phyloP scores from a whole-genome alignment of 2,797 vertebrate species.

The Chiloscyllium punctatum region DNA sequence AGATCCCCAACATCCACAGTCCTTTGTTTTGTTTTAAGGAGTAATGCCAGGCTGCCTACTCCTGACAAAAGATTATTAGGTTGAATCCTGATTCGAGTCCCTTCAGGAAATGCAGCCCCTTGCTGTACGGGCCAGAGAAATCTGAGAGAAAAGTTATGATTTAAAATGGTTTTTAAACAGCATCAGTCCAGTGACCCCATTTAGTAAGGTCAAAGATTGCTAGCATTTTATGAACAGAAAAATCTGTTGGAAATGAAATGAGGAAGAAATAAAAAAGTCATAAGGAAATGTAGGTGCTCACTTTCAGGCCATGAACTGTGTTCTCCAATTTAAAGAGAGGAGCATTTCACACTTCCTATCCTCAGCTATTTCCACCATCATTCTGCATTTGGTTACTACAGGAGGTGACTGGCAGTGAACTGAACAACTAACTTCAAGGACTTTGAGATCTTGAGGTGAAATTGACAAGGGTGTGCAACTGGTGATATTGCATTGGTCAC shows the following conservation, averaged over 20 bases:
- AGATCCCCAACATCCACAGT: no score
- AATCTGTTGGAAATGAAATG: neutral
- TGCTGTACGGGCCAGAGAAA: neutral
- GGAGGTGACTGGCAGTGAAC: neutral
- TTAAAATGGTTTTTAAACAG: neutral
- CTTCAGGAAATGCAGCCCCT: no score
- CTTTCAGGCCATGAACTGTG: neutral
- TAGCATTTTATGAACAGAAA: neutral
- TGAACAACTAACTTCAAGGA: neutral
- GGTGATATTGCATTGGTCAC: neutral
- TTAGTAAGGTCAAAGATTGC: neutral
- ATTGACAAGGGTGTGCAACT: neutral
- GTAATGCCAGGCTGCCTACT: neutral
- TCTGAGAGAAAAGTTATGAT: neutral
- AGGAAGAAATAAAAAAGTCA: neutral
- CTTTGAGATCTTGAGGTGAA: neutral
- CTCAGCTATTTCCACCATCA: neutral
- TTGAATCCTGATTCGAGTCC: neutral
- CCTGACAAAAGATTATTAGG: neutral
- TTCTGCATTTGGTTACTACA: neutral
- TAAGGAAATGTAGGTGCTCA: neutral
- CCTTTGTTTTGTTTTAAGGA: no score
- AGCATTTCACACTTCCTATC: neutral
- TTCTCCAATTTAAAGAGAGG: neutral
- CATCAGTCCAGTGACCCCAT: neutral